Percentiles rank a stretch among this genome's conserved stretches.
Evolutionary conservation across 2,113 vertebrate species (phyloP).

Genomic region (Delphinapterus leucas): DNA sequence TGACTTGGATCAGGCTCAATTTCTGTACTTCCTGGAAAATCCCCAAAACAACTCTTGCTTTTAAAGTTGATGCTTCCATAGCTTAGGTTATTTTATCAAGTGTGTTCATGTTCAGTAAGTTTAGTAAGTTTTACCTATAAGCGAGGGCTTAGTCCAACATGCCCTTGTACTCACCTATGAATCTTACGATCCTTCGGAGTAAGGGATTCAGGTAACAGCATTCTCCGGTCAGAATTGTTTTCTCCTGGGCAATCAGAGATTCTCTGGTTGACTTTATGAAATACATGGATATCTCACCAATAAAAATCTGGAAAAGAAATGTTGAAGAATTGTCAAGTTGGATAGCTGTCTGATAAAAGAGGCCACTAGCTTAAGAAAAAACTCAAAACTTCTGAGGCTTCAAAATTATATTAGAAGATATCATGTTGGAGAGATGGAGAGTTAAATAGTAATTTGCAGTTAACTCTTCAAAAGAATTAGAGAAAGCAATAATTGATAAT

Average conservation of each 20-base stretch:
- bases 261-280: conserved; percentile 97
- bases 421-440: not conserved
- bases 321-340: conserved; percentile 45
- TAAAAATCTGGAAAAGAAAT: conserved; percentile 89
- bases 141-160: not conserved
- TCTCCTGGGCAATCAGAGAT: conserved; percentile 93
- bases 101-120: not conserved
- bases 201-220: conserved; percentile 99
- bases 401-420: not conserved
- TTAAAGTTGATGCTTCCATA: conserved; percentile 64
- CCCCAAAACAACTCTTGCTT: conserved; percentile 26
- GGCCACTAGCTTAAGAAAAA: not conserved
- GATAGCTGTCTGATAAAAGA: not conserved
- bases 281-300: conserved; percentile 97
- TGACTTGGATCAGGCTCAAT: conserved; percentile 53
- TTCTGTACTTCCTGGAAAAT: conserved; percentile 62
- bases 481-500: not conserved
- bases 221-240: conserved; percentile 97
- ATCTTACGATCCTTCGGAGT: conserved; percentile 94
- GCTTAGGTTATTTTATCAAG: conserved; percentile 46
- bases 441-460: not conserved
- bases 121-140: not conserved
- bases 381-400: not conserved
- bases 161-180: conserved; percentile 89
- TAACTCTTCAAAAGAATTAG: not conserved